Evolutionary conservation across 2,797 vertebrate genomes (phyloP).

Genomic region (Sebastes alutus): DNA sequence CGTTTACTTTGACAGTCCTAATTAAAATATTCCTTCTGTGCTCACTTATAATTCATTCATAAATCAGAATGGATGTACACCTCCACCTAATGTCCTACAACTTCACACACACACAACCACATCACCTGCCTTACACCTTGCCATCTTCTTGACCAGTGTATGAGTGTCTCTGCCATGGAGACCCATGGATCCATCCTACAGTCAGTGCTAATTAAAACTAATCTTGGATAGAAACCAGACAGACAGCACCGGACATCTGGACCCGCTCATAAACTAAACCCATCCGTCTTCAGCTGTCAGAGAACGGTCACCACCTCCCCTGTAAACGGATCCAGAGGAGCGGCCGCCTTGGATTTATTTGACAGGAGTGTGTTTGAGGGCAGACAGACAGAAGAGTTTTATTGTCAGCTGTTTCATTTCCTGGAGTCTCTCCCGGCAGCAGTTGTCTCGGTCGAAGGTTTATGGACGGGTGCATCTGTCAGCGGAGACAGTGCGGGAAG

Average conservation of each 20-base stretch:
- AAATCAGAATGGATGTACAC: neutral
- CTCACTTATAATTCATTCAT: neutral
- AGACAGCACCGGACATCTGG: slow-evolving; percentile 54
- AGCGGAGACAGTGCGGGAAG: slow-evolving; percentile 8
- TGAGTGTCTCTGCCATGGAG: neutral
- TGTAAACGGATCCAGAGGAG: slow-evolving; percentile 57
- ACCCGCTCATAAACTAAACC: slow-evolving; percentile 49
- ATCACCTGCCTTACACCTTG: neutral
- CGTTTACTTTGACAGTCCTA: no score
- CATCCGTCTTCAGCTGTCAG: slow-evolving; percentile 62
- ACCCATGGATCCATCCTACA: slow-evolving; percentile 19
- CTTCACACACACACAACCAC: neutral
- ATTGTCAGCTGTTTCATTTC: slow-evolving; percentile 73
- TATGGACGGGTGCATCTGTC: slow-evolving; percentile 61
- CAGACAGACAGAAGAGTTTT: slow-evolving; percentile 59
- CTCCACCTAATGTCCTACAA: neutral
- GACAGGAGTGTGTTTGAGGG: slow-evolving; percentile 58
- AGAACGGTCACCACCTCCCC: slow-evolving; percentile 45
- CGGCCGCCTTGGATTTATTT: slow-evolving; percentile 62
- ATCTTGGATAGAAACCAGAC: slow-evolving; percentile 28
- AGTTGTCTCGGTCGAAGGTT: slow-evolving; percentile 52
- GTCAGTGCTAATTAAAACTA: slow-evolving; percentile 57
- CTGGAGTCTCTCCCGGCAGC: slow-evolving; percentile 56
- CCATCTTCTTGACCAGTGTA: neutral
- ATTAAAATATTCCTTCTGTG: neutral